Conservation (phyloP, 2,797 vertebrate species). For the Oryzias sinensis region DNA sequence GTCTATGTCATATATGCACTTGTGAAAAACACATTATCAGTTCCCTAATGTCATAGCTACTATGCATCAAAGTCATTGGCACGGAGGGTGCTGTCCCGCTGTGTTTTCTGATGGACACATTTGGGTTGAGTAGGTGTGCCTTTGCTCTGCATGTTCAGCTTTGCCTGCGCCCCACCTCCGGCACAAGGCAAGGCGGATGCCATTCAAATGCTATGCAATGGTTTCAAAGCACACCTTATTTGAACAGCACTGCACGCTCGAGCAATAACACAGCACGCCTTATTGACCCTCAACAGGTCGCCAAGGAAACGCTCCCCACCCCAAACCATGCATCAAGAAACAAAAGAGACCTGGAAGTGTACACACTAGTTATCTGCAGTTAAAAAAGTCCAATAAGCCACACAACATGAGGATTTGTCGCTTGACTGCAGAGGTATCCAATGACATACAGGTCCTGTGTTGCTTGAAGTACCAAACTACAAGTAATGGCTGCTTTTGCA, state of each 20-base stretch:
- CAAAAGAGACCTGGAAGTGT: background rate
- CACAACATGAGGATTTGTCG: constrained; percentile 20
- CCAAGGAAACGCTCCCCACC: constrained; percentile 55
- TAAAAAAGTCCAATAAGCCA: background rate
- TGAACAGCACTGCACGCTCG: constrained; percentile 64
- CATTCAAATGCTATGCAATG: constrained; percentile 60
- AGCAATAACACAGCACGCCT: constrained; percentile 55
- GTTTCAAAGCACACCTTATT: constrained; percentile 64
- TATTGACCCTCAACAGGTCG: constrained; percentile 67
- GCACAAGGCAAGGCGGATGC: constrained; percentile 50
- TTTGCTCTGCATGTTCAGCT: too few relatives aligned
- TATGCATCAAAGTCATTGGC: constrained; percentile 16
- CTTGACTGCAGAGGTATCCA: constrained; percentile 22
- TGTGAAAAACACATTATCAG: background rate
- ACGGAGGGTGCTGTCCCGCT: background rate
- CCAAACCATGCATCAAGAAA: constrained; percentile 22
- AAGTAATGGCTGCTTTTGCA: constrained; percentile 52
- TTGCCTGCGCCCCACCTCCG: constrained; percentile 26
- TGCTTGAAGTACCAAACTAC: constrained; percentile 32
- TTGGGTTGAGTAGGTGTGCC: constrained; percentile 2
- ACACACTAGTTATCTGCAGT: constrained; percentile 1
- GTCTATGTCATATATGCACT: constrained; percentile 20
- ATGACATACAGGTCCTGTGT: constrained; percentile 23
- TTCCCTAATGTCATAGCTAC: too few relatives aligned
- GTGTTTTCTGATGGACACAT: background rate